phyloP scores from a whole-genome alignment of 23 tunicate species.

The Ascidia mentula region DNA sequence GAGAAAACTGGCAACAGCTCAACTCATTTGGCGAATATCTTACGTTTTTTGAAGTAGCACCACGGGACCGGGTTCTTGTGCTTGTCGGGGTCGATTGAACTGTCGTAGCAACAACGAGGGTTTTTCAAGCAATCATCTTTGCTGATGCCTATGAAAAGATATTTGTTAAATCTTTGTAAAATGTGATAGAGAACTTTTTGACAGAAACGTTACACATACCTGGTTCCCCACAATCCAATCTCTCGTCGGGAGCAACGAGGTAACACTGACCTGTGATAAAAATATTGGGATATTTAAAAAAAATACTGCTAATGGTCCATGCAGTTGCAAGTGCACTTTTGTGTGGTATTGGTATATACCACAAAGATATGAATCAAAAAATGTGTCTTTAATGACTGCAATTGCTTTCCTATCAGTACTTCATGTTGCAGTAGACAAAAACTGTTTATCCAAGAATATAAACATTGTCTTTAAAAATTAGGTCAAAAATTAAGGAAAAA shows the following conservation, averaged over 20 bases:
- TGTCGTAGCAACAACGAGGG: constrained; percentile 84
- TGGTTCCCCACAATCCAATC: constrained; percentile 73
- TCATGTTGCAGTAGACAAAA: too few relatives aligned
- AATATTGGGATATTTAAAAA: neutral
- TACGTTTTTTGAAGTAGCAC: constrained; percentile 86
- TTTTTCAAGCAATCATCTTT: constrained; percentile 55
- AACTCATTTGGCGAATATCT: neutral
- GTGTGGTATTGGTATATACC: too few relatives aligned
- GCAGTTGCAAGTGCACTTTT: too few relatives aligned
- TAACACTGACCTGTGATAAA: constrained; percentile 72
- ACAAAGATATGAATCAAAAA: too few relatives aligned
- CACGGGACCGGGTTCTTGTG: constrained; percentile 41
- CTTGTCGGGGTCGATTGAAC: constrained; percentile 25
- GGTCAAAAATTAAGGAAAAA: too few relatives aligned
- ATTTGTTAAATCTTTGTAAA: neutral
- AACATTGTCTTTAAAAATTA: too few relatives aligned
- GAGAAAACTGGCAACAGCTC: neutral
- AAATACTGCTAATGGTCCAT: too few relatives aligned
- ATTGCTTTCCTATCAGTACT: too few relatives aligned
- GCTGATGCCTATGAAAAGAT: constrained; percentile 48
- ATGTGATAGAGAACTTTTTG: neutral
- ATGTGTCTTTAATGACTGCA: too few relatives aligned
- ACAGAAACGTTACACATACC: constrained; percentile 29
- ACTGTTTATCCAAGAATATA: too few relatives aligned
- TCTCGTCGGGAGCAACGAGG: constrained; percentile 40